These are phyloP conservation scores for Pterocles orientalis DNA, from an alignment of 2,113 vertebrate species.

Conservation along the genomic window DNA sequence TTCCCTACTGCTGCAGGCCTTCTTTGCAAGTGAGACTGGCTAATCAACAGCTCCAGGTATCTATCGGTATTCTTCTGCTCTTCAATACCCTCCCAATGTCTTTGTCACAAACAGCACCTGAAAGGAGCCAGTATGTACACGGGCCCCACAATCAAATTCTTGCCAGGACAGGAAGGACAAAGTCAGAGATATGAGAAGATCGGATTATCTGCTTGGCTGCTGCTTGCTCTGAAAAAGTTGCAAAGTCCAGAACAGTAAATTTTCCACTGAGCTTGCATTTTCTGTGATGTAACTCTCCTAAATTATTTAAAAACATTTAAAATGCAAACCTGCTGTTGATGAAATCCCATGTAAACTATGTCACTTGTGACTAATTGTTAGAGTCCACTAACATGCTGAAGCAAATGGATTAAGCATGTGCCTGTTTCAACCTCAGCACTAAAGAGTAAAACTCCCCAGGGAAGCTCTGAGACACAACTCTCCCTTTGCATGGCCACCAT, in stretches of 20 bases:
- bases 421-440: neutral
- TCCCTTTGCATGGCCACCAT: neutral
- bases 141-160: neutral
- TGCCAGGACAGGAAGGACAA: constrained; percentile 8
- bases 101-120: neutral
- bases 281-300: neutral
- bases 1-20: neutral
- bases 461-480: neutral
- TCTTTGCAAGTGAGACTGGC: neutral
- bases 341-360: neutral
- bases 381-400: neutral
- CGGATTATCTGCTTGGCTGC: constrained; percentile 62
- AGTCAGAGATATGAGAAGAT: constrained; percentile 9
- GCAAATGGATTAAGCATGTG: neutral
- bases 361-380: neutral
- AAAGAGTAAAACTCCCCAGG: accelerated
- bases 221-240: neutral
- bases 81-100: neutral
- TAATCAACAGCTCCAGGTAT: neutral
- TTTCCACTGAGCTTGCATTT: constrained; percentile 55
- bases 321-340: neutral
- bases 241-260: constrained; percentile 34
- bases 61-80: neutral
- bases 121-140: neutral
- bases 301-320: neutral